Conservation (phyloP, 2,797 vertebrate genomes). For the Coendou prehensilis region DNA sequence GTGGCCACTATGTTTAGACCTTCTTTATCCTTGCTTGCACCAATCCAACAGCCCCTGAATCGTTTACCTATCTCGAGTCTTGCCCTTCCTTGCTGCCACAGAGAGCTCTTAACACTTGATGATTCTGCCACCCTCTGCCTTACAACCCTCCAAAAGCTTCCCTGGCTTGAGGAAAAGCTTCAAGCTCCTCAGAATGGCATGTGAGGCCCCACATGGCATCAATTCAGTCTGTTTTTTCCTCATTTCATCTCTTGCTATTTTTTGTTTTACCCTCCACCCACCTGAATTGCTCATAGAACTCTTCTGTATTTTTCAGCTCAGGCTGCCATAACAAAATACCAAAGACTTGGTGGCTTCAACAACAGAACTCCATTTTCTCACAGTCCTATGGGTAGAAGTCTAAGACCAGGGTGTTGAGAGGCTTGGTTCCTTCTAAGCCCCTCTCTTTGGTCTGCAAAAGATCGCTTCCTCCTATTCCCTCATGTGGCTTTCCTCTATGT, state of each 20-base stretch:
- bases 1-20: background rate
- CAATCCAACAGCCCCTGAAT: background rate
- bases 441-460: too few species aligned
- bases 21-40: background rate
- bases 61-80: background rate
- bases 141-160: background rate
- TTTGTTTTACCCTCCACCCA: background rate
- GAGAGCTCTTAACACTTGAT: background rate
- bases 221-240: background rate
- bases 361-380: background rate
- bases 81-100: background rate
- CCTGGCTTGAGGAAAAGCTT: background rate
- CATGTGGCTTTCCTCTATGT: background rate
- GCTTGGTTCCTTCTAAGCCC: background rate
- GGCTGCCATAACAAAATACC: background rate
- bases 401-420: background rate
- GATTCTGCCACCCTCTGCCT: background rate
- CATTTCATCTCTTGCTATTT: background rate
- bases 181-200: background rate
- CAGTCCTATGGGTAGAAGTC: background rate
- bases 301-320: background rate
- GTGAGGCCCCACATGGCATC: background rate
- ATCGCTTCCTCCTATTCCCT: background rate
- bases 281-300: background rate
- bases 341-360: background rate